Conservation (phyloP, 2,797 vertebrate species). For the Sciurus carolinensis region DNA sequence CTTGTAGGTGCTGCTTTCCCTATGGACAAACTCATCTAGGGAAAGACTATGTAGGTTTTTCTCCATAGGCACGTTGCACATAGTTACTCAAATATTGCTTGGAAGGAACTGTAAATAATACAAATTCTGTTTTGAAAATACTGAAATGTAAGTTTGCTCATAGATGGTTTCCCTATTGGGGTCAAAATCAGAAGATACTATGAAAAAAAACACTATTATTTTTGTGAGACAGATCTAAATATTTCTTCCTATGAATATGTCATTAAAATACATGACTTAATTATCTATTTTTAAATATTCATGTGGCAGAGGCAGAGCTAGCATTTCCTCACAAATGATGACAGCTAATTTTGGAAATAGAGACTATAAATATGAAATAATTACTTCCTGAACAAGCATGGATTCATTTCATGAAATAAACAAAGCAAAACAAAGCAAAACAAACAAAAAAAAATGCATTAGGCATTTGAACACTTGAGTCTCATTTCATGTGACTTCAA, state of each 20-base stretch:
- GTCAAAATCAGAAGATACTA: no score
- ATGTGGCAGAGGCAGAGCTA: background rate
- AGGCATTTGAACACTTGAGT: background rate
- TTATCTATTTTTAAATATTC: slow-evolving; percentile 16
- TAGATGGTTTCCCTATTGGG: background rate
- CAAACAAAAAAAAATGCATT: no score
- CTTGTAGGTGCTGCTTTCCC: fast-evolving
- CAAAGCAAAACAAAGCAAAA: background rate
- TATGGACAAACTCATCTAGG: fast-evolving
- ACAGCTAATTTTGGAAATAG: background rate
- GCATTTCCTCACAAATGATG: background rate
- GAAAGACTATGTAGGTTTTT: fast-evolving
- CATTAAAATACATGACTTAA: background rate
- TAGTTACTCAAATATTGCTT: fast-evolving
- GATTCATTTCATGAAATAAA: background rate
- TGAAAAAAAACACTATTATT: background rate
- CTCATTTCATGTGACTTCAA: fast-evolving
- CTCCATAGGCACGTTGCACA: fast-evolving
- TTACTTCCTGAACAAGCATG: background rate
- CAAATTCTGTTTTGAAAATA: background rate
- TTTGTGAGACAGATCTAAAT: background rate
- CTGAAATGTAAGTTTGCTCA: background rate
- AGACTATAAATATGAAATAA: background rate
- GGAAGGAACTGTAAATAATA: background rate
- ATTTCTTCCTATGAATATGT: background rate